phyloP scores from a whole-genome alignment of 1,140 invertebrate species.

The Bombus terrestris region DNA sequence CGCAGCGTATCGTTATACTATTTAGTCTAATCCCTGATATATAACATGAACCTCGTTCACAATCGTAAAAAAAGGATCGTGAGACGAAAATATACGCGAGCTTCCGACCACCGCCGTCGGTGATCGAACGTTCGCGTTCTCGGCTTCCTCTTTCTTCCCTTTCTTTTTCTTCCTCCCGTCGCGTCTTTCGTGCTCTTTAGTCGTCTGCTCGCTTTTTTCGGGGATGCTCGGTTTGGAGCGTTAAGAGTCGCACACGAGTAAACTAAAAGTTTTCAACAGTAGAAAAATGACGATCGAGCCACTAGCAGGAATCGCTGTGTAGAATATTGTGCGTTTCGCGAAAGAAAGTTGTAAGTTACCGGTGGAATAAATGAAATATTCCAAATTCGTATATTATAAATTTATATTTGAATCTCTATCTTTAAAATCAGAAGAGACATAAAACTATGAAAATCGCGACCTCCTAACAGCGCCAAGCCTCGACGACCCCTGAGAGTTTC shows the following conservation, averaged over 20 bases:
- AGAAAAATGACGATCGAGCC: too few species aligned
- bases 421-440: neutral
- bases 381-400: too few species aligned
- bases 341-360: too few species aligned
- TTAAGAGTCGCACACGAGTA: neutral
- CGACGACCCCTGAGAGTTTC: neutral
- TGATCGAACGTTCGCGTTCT: neutral
- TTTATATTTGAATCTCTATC: too few species aligned
- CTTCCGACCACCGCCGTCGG: neutral
- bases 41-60: constrained; percentile 80
- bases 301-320: neutral
- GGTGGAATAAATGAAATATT: too few species aligned
- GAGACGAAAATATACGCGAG: constrained; percentile 73
- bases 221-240: neutral
- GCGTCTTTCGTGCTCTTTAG: neutral
- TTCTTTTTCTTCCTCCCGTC: too few species aligned
- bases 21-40: constrained; percentile 83
- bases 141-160: neutral
- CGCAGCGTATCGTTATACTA: constrained; percentile 74
- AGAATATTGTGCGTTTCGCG: neutral
- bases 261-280: too few species aligned
- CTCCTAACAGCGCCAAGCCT: neutral
- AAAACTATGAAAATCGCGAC: neutral
- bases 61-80: constrained; percentile 77
- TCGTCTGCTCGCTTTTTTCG: neutral